phyloP scores from a whole-genome alignment of 2,113 vertebrate genomes.

The Psilopsiagon aymara region DNA sequence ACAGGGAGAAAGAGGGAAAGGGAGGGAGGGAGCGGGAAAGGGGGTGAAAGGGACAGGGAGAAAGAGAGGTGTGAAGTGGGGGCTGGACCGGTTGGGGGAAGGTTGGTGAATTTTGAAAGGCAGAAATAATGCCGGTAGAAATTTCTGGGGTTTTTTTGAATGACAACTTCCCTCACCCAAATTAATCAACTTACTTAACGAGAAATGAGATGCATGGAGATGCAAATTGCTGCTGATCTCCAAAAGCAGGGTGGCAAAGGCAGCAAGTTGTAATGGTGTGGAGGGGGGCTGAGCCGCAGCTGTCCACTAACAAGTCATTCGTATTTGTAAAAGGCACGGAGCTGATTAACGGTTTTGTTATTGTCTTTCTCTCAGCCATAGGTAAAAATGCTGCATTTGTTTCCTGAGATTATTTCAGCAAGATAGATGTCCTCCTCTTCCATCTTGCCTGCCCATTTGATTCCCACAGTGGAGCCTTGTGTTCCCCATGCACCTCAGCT shows the following conservation, averaged over 20 bases:
- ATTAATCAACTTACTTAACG: constrained; percentile 50
- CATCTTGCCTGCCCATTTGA: not conserved
- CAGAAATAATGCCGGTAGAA: constrained; percentile 43
- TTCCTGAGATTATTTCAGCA: not conserved
- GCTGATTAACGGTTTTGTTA: constrained; percentile 65
- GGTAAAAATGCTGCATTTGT: constrained; percentile 60
- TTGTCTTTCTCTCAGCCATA: constrained; percentile 38
- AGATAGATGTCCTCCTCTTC: constrained; percentile 21
- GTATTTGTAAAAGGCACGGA: constrained; percentile 51
- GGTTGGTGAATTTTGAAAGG: constrained; percentile 29
- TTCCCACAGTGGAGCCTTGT: constrained; percentile 19
- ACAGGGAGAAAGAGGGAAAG: constrained; percentile 71
- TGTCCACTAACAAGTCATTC: constrained; percentile 60
- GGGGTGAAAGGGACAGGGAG: constrained; percentile 3
- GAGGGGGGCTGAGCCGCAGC: constrained; percentile 45
- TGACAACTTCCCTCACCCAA: constrained; percentile 16
- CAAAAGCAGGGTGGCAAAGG: constrained; percentile 57
- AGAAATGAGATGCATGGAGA: constrained; percentile 59
- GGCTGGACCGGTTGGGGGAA: constrained; percentile 5
- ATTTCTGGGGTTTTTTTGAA: constrained; percentile 43
- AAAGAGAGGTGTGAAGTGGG: constrained; percentile 62
- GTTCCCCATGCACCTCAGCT: not conserved
- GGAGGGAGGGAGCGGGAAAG: not conserved
- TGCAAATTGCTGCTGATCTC: constrained; percentile 61
- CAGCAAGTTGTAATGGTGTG: constrained; percentile 52